Conservation (phyloP, 2,888 invertebrate genomes). For the Amphipoea oculea region DNA sequence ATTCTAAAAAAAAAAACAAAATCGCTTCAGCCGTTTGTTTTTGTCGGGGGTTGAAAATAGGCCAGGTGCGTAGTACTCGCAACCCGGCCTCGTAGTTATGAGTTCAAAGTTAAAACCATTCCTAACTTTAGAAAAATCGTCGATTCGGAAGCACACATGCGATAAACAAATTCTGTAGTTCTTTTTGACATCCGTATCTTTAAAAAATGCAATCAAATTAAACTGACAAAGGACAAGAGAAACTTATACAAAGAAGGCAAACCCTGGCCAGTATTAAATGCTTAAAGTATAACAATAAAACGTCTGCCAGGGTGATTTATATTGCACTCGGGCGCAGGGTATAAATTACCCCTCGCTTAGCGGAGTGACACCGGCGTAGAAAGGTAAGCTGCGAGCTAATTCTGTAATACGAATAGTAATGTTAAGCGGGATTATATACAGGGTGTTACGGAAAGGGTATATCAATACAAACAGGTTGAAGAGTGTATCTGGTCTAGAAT, state of each 20-base stretch:
- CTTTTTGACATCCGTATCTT: neutral
- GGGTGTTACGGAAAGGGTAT: too few species aligned
- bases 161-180: neutral
- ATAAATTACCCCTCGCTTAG: slow-evolving; percentile 54
- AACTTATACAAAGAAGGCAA: slow-evolving; percentile 36
- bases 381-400: slow-evolving; percentile 26
- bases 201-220: slow-evolving; percentile 37
- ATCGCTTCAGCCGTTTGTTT: too few species aligned
- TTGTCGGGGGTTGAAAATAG: neutral
- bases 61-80: too few species aligned
- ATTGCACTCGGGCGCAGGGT: slow-evolving; percentile 56
- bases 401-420: neutral
- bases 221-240: slow-evolving; percentile 21
- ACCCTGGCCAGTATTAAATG: slow-evolving; percentile 40
- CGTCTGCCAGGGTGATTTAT: slow-evolving; percentile 54
- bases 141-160: neutral
- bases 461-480: too few species aligned
- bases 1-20: too few species aligned
- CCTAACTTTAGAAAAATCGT: neutral
- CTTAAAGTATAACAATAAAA: slow-evolving; percentile 39
- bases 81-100: too few species aligned
- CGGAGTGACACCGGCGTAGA: slow-evolving; percentile 14
- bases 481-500: too few species aligned
- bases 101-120: neutral
- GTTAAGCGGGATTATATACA: slow-evolving; percentile 2